phyloP scores from a whole-genome alignment of 2,888 invertebrate species.

The Patella caerulea region DNA sequence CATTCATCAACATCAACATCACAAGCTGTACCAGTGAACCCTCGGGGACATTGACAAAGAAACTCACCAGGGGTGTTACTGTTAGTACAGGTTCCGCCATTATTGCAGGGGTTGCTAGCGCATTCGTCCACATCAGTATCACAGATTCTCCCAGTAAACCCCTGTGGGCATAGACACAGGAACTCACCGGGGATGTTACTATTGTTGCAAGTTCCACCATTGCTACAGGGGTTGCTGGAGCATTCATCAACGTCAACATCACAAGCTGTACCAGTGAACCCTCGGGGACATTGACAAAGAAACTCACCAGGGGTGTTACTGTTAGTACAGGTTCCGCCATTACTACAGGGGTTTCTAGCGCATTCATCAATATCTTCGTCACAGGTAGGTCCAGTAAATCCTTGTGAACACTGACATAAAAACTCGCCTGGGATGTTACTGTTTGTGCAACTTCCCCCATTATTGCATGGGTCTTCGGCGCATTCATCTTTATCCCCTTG shows the following conservation, averaged over 20 bases:
- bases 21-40: constrained; percentile 73
- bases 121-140: constrained; percentile 92
- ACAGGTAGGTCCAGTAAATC: constrained; percentile 33
- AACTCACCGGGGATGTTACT: constrained; percentile 36
- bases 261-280: background rate
- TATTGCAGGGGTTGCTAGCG: constrained; percentile 91
- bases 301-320: too few species aligned
- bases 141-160: constrained; percentile 73
- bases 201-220: constrained; percentile 11
- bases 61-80: constrained; percentile 20
- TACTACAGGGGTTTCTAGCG: background rate
- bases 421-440: constrained; percentile 17
- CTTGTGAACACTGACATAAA: constrained; percentile 27
- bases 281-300: constrained; percentile 16
- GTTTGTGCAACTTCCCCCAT: too few species aligned
- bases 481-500: too few species aligned
- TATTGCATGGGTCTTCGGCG: too few species aligned
- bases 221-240: background rate
- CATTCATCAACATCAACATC: constrained; percentile 92
- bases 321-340: too few species aligned
- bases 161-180: constrained; percentile 74
- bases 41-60: constrained; percentile 25
- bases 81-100: constrained; percentile 83
- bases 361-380: constrained; percentile 28
- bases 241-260: constrained; percentile 27